Evolutionary conservation across 2,113 vertebrate species (phyloP), one percentile per base, ranked within the genome.

Genomic region (Trochalopteron elliotii): DNA sequence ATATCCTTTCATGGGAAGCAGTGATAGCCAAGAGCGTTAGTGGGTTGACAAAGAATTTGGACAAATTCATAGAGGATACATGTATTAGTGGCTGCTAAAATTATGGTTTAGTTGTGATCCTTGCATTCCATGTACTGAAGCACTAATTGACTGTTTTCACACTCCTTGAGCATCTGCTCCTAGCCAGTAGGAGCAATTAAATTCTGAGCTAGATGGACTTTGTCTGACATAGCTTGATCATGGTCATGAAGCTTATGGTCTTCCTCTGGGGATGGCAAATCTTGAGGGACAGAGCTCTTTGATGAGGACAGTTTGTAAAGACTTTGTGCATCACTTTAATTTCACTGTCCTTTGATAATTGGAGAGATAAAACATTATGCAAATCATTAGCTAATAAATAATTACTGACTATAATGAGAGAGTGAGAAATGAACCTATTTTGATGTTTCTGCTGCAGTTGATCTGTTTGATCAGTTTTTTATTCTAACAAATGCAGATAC

Each of bases 371-470:
- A 93, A 70, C 7, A 44, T 59, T 78, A 92, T 60, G 87, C 35
- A 92, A 92, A 94, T 94, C 15, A 72, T 47, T 83, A 63, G 37
- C 50, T 84, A 76, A 91, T 92, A 89, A 94, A 89, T 89, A 71
- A 87, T 94, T 80, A 31, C 47, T 78, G 31, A 65, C 55, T 9
- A 11, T 56, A 90, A 49, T 91, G 64, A 57, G 53, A 71, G 33
- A 80, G 28, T 80, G 35, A 88, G 76, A 94, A 74, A 39, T 61
- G 86, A 83, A 35, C 30, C 9, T 40, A 17, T 94, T 89, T 78
- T 94, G 78, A 64, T 76, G 55, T 78, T 93, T 97, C 55, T 42
- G 21, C 21, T 89, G 56, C n/a, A 87, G 76, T 15, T 81, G n/a
- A 74, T 53, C 27, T 59, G 4, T 44, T 90, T 60, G 81, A 89